Base-by-base conservation (phyloP, 2,113 vertebrate genomes). In the Corythaeola cristata region DNA sequence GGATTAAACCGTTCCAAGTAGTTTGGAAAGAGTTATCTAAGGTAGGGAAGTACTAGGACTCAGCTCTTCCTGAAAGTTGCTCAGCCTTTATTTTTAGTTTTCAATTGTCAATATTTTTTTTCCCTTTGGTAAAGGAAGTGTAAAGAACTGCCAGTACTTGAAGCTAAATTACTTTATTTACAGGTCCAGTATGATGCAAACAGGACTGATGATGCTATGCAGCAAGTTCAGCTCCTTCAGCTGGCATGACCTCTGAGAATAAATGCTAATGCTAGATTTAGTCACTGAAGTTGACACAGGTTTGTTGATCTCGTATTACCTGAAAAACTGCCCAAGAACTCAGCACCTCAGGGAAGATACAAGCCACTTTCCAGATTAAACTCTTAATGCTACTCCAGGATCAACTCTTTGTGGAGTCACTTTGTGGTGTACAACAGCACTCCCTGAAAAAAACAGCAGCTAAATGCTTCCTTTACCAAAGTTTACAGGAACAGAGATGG, bases 1-100 rank as follows among this genome's bases (percentile, higher is more conserved):
- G 27, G 56, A 85, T 17, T 23, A 88, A 87, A 68, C 44, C 80
- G 26, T 53, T 81, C n/a, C n/a, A 83, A 89, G 56, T 37, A 67
- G 50, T 93, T 94, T 93, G 83, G 74, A 94, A 96, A 82, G 33
- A 72, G 28, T 88, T 96, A 49, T 15, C 59, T 80, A 88, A 78
- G 7, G 47, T 52, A 96, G 49, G 69, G 73, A 96, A 97, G 50
- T 73, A 69, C 49, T 71, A 87, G 37, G 53, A 85, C 58, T 76
- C 60, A 15, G 62, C 45, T 97, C 67, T 97, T 96, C 95, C 94
- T 91, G 80, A 67, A 78, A 93, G 64, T 63, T 88, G 62, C 44
- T 91, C 90, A 87, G 77, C 33, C 58, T 86, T 97, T 95, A 93
- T 92, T 96, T 97, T 96, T 96, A 93, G 83, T 87, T 95, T 97